Evolutionary conservation across 2,797 vertebrate species (phyloP), one percentile per base, ranked within the genome.

Genomic region (Fistularia commersonii): DNA sequence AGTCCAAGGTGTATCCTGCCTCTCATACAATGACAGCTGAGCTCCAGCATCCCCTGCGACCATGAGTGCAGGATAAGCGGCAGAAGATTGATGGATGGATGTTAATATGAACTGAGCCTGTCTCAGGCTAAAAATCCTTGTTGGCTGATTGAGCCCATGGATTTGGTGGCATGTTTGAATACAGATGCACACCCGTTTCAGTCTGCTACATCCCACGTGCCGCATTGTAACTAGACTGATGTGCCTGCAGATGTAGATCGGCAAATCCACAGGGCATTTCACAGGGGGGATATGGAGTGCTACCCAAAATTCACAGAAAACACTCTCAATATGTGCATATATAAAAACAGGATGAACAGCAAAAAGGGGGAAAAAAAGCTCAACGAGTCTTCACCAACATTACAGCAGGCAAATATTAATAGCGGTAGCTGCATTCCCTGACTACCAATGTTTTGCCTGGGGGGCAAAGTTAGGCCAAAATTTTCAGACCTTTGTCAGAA

Each of bases 111-210:
- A 50, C 54, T 48, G 62, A 82, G 53, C 57, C 45, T 73, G 77
- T 66, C 71, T 74, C 74, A 84, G 85, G 74, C 47, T 57, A 57
- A 51, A 51, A 80, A 82, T 80, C 79, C 83, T 80, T 60, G 43
- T 60, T 62, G 83, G 83, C 56, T 80, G 82, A 86, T 66, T 47
- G 76, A 77, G 64, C 79, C 41, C 50, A 33, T 69, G 82, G 81
- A 86, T 86, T 87, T 86, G 63, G 68, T 64, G 81, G 55, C 63
- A 64, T 40, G 61, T 71, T 66, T 65, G 74, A 82, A 74, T 75
- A 64, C 38, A 59, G 70, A 80, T 66, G 54, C 57, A 35, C 6
- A 8, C 41, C 48, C 49, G 57, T 58, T 41, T 51, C 51, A 45
- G 56, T 64, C 62, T 23, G 23, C 23, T 23, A 52, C 71, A 53